A percentile compares a stretch with the other conserved stretches of the same genome.
Evolutionary conservation across 2,888 invertebrate genomes (phyloP).

Genomic region (Caenorhabditis sp.): DNA sequence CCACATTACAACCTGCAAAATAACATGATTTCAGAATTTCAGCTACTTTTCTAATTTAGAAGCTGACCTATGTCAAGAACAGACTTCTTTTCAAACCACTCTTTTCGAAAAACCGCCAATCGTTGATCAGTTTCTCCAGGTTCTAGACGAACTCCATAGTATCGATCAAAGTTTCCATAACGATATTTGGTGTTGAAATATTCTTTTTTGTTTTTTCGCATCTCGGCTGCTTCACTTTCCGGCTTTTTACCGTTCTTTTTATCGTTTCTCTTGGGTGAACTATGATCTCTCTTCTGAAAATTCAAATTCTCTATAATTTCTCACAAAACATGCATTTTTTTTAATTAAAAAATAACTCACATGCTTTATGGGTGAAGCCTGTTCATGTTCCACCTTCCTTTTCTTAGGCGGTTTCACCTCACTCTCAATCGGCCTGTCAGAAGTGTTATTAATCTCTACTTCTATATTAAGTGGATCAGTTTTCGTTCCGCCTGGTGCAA

Average conservation of each 20-base stretch:
- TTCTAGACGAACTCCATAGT: slow-evolving; percentile 92
- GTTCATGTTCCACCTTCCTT: slow-evolving; percentile 1
- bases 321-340: too few relatives aligned
- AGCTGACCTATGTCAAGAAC: slow-evolving; percentile 84
- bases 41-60: too few relatives aligned
- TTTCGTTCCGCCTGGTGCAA: slow-evolving; percentile 37
- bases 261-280: slow-evolving; percentile 5
- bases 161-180: slow-evolving; percentile 95
- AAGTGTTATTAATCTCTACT: slow-evolving; percentile 12
- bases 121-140: slow-evolving; percentile 79
- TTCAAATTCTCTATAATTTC: not conserved
- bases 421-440: not conserved
- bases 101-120: slow-evolving; percentile 80
- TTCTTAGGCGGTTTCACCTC: not conserved
- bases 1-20: slow-evolving; percentile 84
- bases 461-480: slow-evolving; percentile 37
- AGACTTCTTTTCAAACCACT: slow-evolving; percentile 86
- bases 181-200: slow-evolving; percentile 75
- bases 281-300: not conserved
- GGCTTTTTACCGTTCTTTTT: slow-evolving; percentile 22
- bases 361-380: not conserved
- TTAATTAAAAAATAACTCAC: not conserved
- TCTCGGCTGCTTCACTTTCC: slow-evolving; percentile 23
- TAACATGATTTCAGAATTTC: not conserved
- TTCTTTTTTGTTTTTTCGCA: slow-evolving; percentile 43